These are phyloP conservation scores for Tetrax tetrax DNA, from an alignment of 2,113 vertebrate genomes.

Conservation along the genomic window DNA sequence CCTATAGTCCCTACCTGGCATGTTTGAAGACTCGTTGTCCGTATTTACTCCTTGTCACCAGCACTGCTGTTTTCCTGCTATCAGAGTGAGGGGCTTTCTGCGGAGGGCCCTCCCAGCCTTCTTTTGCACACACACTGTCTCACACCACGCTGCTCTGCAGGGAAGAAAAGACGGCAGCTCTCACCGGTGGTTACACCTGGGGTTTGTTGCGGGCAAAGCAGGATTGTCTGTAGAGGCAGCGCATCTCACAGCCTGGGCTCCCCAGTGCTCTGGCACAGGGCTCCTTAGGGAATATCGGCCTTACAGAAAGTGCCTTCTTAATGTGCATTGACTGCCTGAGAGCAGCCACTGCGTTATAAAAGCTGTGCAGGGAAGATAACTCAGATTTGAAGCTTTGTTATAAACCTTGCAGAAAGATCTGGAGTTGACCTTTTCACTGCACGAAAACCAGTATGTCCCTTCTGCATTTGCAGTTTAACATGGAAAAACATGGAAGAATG, in stretches of 20 bases:
- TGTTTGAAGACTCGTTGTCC: neutral
- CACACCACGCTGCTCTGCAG: neutral
- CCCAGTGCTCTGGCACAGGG: neutral
- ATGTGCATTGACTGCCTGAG: rapidly evolving
- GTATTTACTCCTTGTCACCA: rapidly evolving
- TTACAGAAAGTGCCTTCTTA: neutral
- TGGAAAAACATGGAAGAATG: neutral
- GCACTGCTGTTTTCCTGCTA: rapidly evolving
- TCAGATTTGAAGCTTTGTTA: neutral
- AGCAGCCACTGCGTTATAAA: rapidly evolving
- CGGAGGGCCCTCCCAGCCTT: neutral
- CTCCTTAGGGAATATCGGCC: neutral
- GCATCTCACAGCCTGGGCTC: rapidly evolving
- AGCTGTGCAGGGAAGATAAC: neutral
- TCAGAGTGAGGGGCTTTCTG: rapidly evolving
- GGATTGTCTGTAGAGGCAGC: neutral
- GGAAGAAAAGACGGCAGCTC: neutral
- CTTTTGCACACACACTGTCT: rapidly evolving
- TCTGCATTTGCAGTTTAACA: neutral
- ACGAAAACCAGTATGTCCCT: neutral
- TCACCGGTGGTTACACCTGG: too few species aligned
- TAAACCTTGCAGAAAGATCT: neutral
- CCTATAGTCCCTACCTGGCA: neutral
- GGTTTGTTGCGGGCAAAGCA: neutral
- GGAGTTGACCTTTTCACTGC: neutral